These are phyloP conservation scores for Empis livida DNA, from an alignment of 2,888 invertebrate species.

Conservation along the genomic window DNA sequence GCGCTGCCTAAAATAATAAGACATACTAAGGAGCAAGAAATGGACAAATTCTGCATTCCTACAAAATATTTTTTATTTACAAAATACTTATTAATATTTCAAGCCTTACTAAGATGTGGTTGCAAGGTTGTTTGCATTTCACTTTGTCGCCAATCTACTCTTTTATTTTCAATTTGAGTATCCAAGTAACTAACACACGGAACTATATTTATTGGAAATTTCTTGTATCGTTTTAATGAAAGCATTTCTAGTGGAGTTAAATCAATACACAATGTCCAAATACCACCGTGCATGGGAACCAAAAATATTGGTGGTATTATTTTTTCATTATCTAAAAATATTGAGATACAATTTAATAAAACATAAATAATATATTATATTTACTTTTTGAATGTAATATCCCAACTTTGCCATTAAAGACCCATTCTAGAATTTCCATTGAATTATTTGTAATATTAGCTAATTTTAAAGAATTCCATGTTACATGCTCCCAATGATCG, in stretches of 20 bases:
- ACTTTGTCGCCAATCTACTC: conserved; percentile 71
- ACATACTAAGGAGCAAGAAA: conserved; percentile 86
- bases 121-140: conserved; percentile 40
- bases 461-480: conserved; percentile 53
- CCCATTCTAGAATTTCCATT: conserved; percentile 48
- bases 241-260: conserved; percentile 64
- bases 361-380: conserved; percentile 5
- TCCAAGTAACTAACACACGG: conserved; percentile 72
- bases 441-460: conserved; percentile 38
- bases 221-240: conserved; percentile 34
- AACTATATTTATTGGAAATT: conserved; percentile 39
- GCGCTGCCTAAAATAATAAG: conserved; percentile 79
- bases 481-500: conserved; percentile 81
- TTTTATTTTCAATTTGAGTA: conserved; percentile 47
- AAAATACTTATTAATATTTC: not conserved
- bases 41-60: conserved; percentile 95
- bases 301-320: conserved; percentile 44
- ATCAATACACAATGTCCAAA: conserved; percentile 77
- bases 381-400: conserved; percentile 38
- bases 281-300: conserved; percentile 82
- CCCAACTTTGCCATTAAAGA: conserved; percentile 55
- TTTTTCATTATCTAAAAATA: conserved; percentile 27
- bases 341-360: not conserved
- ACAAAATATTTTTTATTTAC: conserved; percentile 1
- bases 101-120: conserved; percentile 36